Conservation (phyloP, 2,888 invertebrate genomes). For the Ichneumoninae sp. region DNA sequence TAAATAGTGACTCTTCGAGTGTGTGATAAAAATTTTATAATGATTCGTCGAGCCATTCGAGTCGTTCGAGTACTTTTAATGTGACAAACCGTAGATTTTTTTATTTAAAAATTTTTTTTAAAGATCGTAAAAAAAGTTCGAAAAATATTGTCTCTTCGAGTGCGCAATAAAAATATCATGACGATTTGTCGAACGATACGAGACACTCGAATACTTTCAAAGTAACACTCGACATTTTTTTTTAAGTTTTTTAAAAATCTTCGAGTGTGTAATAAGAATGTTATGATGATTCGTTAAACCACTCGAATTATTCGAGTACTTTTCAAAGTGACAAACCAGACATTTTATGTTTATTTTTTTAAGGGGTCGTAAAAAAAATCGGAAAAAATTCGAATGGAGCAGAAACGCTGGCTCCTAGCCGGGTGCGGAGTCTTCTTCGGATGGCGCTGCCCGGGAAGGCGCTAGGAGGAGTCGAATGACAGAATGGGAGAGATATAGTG, state of each 20-base stretch:
- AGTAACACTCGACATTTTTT: neutral
- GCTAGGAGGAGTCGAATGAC: slow-evolving; percentile 33
- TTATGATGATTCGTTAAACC: neutral
- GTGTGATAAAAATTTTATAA: neutral
- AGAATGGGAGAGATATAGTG: slow-evolving; percentile 28
- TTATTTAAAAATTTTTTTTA: neutral
- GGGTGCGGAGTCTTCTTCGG: neutral
- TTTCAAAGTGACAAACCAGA: neutral
- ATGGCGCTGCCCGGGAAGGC: slow-evolving; percentile 1
- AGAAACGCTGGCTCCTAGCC: neutral
- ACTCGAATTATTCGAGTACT: neutral
- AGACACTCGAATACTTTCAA: too few relatives aligned
- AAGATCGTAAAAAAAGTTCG: neutral
- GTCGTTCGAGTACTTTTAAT: too few relatives aligned
- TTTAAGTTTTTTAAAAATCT: neutral
- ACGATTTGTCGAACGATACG: too few relatives aligned
- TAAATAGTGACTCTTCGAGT: neutral
- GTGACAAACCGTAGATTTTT: neutral
- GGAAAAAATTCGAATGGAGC: neutral
- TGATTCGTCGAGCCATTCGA: too few relatives aligned
- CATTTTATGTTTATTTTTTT: neutral
- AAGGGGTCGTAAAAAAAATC: neutral
- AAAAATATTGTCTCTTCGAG: neutral
- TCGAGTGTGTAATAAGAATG: neutral
- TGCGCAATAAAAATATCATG: neutral